A percentile compares a stretch with the other conserved stretches of the same genome.
Evolutionary conservation across 2,888 invertebrate genomes (phyloP).

Genomic region (Nemotelus pantherinus): DNA sequence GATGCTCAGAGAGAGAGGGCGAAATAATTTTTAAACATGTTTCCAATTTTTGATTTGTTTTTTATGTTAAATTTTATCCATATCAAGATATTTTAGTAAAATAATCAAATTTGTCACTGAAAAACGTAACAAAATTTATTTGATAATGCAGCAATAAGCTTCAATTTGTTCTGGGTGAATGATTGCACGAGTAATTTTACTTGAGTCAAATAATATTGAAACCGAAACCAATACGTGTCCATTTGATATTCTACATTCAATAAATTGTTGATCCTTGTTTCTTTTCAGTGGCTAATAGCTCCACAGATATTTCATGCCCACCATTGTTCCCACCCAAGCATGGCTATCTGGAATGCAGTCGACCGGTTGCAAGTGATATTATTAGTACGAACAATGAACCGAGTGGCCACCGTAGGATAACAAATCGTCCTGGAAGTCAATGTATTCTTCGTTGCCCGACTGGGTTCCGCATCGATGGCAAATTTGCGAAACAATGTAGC

Average conservation of each 20-base stretch:
- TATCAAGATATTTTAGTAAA: no score
- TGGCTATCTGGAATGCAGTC: conserved; percentile 66
- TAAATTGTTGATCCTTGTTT: not conserved
- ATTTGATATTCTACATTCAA: not conserved
- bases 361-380: conserved; percentile 55
- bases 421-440: conserved; percentile 66
- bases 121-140: no score
- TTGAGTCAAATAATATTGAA: not conserved
- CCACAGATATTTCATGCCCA: conserved; percentile 60
- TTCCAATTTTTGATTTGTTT: no score
- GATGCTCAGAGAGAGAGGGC: no score
- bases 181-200: not conserved
- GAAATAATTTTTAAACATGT: no score
- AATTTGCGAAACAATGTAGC: conserved; percentile 65
- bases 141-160: no score
- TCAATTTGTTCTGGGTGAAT: not conserved
- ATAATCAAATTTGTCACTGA: no score
- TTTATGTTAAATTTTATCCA: no score
- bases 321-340: conserved; percentile 64
- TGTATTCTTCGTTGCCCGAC: conserved; percentile 65
- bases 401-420: conserved; percentile 57
- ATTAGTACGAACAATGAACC: conserved; percentile 36
- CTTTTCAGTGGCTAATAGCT: conserved; percentile 51
- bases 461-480: conserved; percentile 61
- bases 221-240: not conserved